These are phyloP conservation scores for Campylomormyrus tamandua DNA, from an alignment of 2,113 vertebrate genomes.

Conservation along the genomic window DNA sequence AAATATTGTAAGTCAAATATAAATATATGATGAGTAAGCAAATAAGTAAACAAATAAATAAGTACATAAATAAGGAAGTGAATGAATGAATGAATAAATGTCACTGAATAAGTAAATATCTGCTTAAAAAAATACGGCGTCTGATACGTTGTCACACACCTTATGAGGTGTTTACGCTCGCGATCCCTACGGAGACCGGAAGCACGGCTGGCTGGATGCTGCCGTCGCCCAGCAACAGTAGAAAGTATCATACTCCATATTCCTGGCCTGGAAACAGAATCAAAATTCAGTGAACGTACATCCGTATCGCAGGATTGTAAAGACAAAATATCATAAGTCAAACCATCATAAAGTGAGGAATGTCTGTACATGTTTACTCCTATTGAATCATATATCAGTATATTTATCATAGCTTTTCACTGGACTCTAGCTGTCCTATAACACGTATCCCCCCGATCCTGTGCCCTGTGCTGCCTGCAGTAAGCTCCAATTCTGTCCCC, in stretches of 20 bases:
- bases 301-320: not conserved
- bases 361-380: not conserved
- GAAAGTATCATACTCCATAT: not conserved
- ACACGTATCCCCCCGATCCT: not conserved
- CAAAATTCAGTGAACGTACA: not conserved
- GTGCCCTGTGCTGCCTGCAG: not conserved
- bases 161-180: not conserved
- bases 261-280: not conserved
- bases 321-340: no score
- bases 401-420: not conserved
- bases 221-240: not conserved
- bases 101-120: not conserved
- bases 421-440: not conserved
- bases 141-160: not conserved
- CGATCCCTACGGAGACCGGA: not conserved
- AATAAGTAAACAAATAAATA: not conserved
- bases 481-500: not conserved
- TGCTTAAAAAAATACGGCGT: not conserved
- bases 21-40: not conserved
- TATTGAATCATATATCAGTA: not conserved
- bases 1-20: not conserved
- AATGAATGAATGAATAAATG: not conserved
- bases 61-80: not conserved
- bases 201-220: not conserved
- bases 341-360: not conserved